phyloP scores from a whole-genome alignment of 2,888 invertebrate species.

The Drosophila sordidapex region DNA sequence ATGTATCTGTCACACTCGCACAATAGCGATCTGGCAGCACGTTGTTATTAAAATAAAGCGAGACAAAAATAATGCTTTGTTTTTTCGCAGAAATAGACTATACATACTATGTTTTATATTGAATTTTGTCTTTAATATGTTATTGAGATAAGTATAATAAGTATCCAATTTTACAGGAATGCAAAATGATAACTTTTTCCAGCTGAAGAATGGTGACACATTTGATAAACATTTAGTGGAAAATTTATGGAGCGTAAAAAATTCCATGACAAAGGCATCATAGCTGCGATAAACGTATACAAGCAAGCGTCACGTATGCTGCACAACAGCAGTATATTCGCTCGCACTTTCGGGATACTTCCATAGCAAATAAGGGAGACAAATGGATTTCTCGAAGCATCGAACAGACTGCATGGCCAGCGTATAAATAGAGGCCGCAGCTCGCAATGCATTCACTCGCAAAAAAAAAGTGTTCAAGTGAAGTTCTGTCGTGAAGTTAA shows the following conservation, averaged over 20 bases:
- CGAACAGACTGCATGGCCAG: slow-evolving; percentile 7
- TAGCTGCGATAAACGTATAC: not conserved
- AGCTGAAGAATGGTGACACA: not conserved
- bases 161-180: not conserved
- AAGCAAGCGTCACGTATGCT: slow-evolving; percentile 17
- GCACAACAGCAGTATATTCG: slow-evolving; percentile 21
- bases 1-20: slow-evolving; percentile 13
- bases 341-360: slow-evolving; percentile 30
- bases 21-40: slow-evolving; percentile 13
- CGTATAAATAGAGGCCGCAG: slow-evolving; percentile 59
- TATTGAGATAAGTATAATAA: not conserved
- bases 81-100: not conserved
- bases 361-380: slow-evolving; percentile 29
- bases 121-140: not conserved
- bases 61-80: not conserved
- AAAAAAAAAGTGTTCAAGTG: slow-evolving; percentile 64
- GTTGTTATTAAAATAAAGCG: not conserved
- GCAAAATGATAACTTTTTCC: not conserved
- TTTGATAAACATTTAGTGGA: not conserved
- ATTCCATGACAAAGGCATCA: not conserved
- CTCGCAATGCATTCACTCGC: slow-evolving; percentile 42
- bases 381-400: slow-evolving; percentile 49
- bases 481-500: slow-evolving; percentile 32
- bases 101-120: not conserved
- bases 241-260: not conserved